Evolutionary conservation across 2,888 invertebrate species (phyloP).

Genomic region (Rhingia rostrata): DNA sequence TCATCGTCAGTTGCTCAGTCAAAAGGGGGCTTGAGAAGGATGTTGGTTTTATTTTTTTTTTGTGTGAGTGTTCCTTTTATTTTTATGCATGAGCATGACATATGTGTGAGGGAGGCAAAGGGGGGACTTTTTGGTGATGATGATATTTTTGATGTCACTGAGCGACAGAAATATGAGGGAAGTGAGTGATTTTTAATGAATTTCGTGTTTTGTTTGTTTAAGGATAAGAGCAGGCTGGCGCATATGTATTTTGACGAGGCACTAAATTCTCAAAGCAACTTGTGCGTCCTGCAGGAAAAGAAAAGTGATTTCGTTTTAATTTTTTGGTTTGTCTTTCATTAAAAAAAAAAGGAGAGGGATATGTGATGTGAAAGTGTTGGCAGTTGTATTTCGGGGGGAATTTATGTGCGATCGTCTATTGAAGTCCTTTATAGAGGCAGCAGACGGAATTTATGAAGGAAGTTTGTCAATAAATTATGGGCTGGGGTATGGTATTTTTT

Average conservation of each 20-base stretch:
- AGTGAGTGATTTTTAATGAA: conserved; percentile 72
- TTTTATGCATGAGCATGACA: conserved; percentile 38
- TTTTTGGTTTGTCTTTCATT: conserved; percentile 54
- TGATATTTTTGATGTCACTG: conserved; percentile 43
- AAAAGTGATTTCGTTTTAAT: conserved; percentile 72
- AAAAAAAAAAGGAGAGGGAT: not conserved
- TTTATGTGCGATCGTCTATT: not conserved
- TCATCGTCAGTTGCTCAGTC: conserved; percentile 25
- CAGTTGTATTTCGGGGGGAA: not conserved
- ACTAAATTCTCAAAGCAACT: conserved; percentile 26
- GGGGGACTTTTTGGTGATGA: conserved; percentile 17
- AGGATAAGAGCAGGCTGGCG: not conserved
- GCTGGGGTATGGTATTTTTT: too few relatives aligned
- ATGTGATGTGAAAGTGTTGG: conserved; percentile 24
- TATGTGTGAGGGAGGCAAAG: conserved; percentile 28
- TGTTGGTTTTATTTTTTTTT: conserved; percentile 12
- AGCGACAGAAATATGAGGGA: conserved; percentile 56
- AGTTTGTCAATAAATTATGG: too few relatives aligned
- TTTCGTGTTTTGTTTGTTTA: conserved; percentile 60
- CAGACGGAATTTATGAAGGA: too few relatives aligned
- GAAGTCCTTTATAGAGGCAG: too few relatives aligned
- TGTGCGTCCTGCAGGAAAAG: conserved; percentile 54
- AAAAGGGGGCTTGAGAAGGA: not conserved
- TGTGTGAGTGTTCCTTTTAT: conserved; percentile 19
- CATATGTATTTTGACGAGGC: not conserved